Evolutionary conservation across 2,797 vertebrate genomes (phyloP), one percentile per base, ranked within the genome.

Genomic region (Rhinatrema bivittatum): DNA sequence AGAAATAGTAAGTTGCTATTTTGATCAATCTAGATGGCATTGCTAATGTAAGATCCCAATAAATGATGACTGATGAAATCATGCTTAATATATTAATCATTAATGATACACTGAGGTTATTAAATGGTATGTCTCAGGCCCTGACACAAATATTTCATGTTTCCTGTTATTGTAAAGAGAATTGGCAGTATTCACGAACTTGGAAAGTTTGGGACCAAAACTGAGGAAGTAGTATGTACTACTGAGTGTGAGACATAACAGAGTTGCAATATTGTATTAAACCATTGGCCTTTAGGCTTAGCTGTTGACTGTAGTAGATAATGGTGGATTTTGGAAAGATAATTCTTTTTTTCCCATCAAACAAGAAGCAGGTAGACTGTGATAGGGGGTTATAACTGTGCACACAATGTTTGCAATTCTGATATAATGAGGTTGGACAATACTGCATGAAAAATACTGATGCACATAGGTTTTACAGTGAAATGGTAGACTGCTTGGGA

Each of bases 371-470:
- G 11, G 7, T 44, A 42, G 25, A 49, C 49, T 51, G 11, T 5
- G 22, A 45, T 24, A 26, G 28, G 32, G 7, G 16, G 11, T 23
- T 14, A 18, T 62, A 52, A 54, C 60, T 58, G 69, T 47, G 53
- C 77, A 75, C 63, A 80, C 61, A 72, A 76, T 44, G 52, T 79
- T 76, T 63, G 80, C 61, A 73, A 76, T 62, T 76, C 72, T 72
- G 69, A 68, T 57, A 74, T 67, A 67, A 57, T 67, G 66, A 31
- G 53, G 65, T 69, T 70, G 75, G 74, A 79, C 77, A 83, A 80
- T 76, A 81, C 66, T 74, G 74, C 67, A 70, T 54, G 58, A 60
- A 64, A 70, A 81, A 78, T 63, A 81, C 63, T 79, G 78, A 65
- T 62, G 70, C 76, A 77, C 62, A 75, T 44, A 77, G 58, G 62